phyloP scores from a whole-genome alignment of 2,797 vertebrate genomes.

The Podarcis siculus region DNA sequence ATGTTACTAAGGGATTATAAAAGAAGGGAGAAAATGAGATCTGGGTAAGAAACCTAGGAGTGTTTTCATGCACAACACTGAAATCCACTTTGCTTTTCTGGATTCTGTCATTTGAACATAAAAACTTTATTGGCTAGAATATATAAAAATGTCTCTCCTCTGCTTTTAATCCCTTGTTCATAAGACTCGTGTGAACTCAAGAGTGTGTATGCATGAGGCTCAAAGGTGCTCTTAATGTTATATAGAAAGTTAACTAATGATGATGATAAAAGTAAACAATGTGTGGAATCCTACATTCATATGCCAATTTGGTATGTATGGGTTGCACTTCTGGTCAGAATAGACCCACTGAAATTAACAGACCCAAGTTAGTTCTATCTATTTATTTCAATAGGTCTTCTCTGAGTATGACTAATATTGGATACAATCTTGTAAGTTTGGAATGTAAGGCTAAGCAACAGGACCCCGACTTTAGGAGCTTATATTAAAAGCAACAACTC shows the following conservation, averaged over 20 bases:
- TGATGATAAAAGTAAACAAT: no score
- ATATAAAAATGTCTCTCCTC: not conserved
- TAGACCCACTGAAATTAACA: no score
- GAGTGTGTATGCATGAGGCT: not conserved
- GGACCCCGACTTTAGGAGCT: not conserved
- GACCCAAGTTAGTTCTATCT: no score
- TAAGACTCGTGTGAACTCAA: not conserved
- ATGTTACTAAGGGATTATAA: not conserved
- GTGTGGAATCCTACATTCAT: no score
- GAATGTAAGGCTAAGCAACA: not conserved
- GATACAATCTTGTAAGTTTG: not conserved
- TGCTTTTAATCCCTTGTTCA: not conserved
- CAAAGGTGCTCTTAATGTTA: not conserved
- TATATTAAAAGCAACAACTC: not conserved
- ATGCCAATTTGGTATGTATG: no score
- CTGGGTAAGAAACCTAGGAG: not conserved
- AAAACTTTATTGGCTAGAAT: not conserved
- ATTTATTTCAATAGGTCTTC: no score
- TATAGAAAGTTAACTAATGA: no score
- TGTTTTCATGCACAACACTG: not conserved
- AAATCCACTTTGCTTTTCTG: not conserved
- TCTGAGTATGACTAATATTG: no score
- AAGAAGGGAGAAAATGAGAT: not conserved
- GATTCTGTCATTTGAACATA: not conserved
- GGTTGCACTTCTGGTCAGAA: no score